Percentiles rank a stretch among this genome's conserved stretches.
Evolutionary conservation across 2,888 invertebrate species (phyloP).

Genomic region (Eilema sororculum): DNA sequence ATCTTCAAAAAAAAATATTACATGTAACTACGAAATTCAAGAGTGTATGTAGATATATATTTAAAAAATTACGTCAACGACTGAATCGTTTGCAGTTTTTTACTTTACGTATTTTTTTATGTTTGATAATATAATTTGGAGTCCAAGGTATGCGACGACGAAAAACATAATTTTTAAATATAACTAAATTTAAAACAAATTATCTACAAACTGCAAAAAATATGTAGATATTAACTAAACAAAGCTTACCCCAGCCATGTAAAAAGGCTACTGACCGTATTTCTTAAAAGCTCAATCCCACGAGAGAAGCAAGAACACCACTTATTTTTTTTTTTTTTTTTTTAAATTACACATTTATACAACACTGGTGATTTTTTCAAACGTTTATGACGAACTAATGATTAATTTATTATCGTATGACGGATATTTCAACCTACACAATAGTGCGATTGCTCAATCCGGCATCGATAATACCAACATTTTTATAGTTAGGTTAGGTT

Average conservation of each 20-base stretch:
- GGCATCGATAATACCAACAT: slow-evolving; percentile 21
- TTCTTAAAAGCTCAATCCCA: slow-evolving; percentile 16
- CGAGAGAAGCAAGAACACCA: slow-evolving; percentile 26
- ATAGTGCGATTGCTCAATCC: slow-evolving; percentile 42
- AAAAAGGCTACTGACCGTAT: slow-evolving; percentile 45
- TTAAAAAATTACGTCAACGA: too few relatives aligned
- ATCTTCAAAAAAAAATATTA: too few relatives aligned
- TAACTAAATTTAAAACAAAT: not conserved
- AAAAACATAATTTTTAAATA: not conserved
- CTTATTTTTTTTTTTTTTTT: not conserved
- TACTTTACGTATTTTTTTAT: not conserved
- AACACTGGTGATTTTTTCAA: slow-evolving; percentile 12
- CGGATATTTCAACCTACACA: slow-evolving; percentile 41
- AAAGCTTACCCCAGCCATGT: not conserved
- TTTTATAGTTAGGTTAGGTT: not conserved
- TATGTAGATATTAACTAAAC: not conserved
- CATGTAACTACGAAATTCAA: too few relatives aligned
- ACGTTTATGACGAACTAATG: slow-evolving; percentile 14
- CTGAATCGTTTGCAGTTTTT: too few relatives aligned
- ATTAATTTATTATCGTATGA: slow-evolving; percentile 12
- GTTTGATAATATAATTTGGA: not conserved
- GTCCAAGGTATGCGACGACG: not conserved
- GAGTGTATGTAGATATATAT: too few relatives aligned
- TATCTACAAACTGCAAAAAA: not conserved
- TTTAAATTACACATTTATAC: slow-evolving; percentile 1